Base-by-base conservation (phyloP, 2,888 invertebrate genomes). In the Trypoxylon attenuatum region DNA sequence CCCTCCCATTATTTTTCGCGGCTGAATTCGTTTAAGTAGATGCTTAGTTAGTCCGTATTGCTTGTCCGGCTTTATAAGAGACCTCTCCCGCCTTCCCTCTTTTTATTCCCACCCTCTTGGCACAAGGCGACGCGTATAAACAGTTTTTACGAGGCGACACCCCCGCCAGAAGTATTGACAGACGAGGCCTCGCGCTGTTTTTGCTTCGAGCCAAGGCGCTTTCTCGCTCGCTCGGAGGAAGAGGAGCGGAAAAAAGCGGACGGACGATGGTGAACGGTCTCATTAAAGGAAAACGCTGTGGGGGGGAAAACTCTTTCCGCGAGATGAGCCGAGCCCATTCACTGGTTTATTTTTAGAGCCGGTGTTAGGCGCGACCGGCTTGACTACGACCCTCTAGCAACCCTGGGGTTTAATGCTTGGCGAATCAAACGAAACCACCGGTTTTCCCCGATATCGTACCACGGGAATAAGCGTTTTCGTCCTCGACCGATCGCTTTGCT, bases 401-500 rank as follows among this genome's bases (percentile, higher is more conserved):
- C 53, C 47, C n/a, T n/a, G n/a, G 25, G 4, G 47, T 33, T 74
- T 71, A 71, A 72, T 71, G 71, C 62, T 67, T 59, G 53, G 33
- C 57, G 62, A 72, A 59, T 63, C 62, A 58, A 60, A 59, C 42
- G 75, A 60, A 61, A 68, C 52, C 56, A 46, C 59, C 57, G 46
- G 64, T 67, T 68, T 73, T 59, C 71, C 55, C 54, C 71, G 59
- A 50, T 64, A 47, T 50, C 51, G 71, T 74, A 67, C 60, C 38
- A 53, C 15, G 46, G 15, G 21, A 53, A 47, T 60, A 59, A 60
- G 66, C 66, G 67, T 58, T 57, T 53, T 39, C 63, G 21, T 42
- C 71, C 73, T 74, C 71, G 60, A 47, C 41, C 61, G 61, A 74
- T 68, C 63, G 63, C 55, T 64, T 51, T 59, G 68, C 62, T 68